A percentile compares a stretch with the other conserved stretches of the same genome.
These are phyloP conservation scores for Lymantria dispar DNA, from an alignment of 2,888 invertebrate species.

Conservation along the genomic window DNA sequence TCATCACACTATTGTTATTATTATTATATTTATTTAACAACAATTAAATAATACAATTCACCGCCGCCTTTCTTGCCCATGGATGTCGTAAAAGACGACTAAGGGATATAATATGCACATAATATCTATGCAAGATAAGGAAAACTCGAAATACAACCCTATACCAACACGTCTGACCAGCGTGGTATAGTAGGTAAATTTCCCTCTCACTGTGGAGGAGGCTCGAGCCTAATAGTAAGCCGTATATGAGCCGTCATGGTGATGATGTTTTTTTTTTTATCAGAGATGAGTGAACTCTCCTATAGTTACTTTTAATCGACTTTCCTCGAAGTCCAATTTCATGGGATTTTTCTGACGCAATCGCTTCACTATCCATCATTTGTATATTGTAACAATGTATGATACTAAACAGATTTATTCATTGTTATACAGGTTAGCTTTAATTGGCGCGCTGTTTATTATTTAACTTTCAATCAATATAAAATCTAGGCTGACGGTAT, in stretches of 20 bases:
- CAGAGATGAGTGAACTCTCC: neutral
- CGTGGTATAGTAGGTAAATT: too few species aligned
- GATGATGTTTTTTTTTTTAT: neutral
- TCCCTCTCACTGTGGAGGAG: too few species aligned
- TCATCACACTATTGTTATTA: too few species aligned
- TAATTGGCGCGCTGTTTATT: conserved; percentile 51
- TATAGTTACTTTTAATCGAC: neutral
- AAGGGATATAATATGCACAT: too few species aligned
- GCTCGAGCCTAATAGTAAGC: too few species aligned
- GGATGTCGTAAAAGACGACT: too few species aligned
- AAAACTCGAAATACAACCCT: too few species aligned
- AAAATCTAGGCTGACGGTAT: conserved; percentile 18
- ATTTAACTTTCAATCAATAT: conserved; percentile 40
- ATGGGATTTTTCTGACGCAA: conserved; percentile 28
- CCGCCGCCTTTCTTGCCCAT: too few species aligned
- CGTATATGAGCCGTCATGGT: too few species aligned
- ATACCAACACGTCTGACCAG: too few species aligned
- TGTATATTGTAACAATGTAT: conserved; percentile 24
- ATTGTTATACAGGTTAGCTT: conserved; percentile 34
- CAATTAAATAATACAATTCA: too few species aligned
- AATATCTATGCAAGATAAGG: too few species aligned
- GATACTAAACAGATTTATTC: conserved; percentile 44
- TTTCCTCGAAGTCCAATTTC: conserved; percentile 3
- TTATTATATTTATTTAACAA: neutral
- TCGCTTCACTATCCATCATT: conserved; percentile 4